These are phyloP conservation scores for Aphodius granarius DNA, from an alignment of 2,888 invertebrate genomes.

Conservation along the genomic window DNA sequence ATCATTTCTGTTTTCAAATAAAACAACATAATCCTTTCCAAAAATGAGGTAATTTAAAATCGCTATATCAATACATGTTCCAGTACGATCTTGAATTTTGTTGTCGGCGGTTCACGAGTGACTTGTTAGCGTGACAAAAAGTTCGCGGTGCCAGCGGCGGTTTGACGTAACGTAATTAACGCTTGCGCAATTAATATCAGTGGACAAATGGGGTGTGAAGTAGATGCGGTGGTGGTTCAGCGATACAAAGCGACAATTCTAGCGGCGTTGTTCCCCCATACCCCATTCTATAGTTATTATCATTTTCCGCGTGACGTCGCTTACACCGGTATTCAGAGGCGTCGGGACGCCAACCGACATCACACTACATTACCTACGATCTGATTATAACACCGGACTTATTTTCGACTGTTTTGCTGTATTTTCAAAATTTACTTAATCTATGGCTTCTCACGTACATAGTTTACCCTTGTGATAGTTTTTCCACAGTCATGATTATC, in stretches of 20 bases:
- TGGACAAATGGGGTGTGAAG: slow-evolving; percentile 21
- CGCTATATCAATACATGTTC: too few relatives aligned
- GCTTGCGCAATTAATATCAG: slow-evolving; percentile 17
- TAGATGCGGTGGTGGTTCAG: slow-evolving; percentile 13
- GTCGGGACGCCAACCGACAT: slow-evolving; percentile 7
- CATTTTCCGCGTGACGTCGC: slow-evolving; percentile 29
- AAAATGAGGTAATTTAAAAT: too few relatives aligned
- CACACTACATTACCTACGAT: slow-evolving; percentile 20
- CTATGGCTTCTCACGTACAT: too few relatives aligned
- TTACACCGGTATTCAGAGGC: slow-evolving; percentile 17
- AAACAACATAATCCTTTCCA: too few relatives aligned
- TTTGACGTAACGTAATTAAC: slow-evolving; percentile 21
- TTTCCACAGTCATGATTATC: too few relatives aligned
- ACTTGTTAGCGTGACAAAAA: background rate
- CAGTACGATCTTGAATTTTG: background rate
- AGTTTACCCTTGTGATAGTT: too few relatives aligned
- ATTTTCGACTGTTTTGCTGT: background rate
- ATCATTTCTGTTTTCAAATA: too few relatives aligned
- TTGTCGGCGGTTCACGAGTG: background rate
- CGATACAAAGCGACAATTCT: slow-evolving; percentile 14
- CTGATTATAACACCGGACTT: slow-evolving; percentile 9
- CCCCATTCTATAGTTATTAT: slow-evolving; percentile 23
- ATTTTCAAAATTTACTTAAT: background rate
- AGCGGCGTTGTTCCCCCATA: slow-evolving; percentile 8
- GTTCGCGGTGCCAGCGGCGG: background rate